These are phyloP conservation scores for Dendroctonus valens DNA, from an alignment of 1,140 invertebrate species.

Conservation along the genomic window DNA sequence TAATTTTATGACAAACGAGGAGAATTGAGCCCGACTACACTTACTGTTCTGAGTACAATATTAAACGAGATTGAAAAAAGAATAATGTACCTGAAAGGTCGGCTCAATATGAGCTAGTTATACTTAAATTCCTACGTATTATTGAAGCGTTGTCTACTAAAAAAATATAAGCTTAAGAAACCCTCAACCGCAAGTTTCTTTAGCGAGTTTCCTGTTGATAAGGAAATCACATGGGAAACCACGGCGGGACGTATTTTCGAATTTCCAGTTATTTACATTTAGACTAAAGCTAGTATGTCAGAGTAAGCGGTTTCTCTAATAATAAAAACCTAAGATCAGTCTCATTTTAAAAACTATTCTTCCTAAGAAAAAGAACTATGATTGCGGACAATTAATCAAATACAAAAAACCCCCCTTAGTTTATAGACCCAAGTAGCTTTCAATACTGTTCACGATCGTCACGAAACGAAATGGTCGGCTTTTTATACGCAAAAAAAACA, in stretches of 20 bases:
- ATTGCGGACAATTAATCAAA: not conserved
- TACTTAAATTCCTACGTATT: slow-evolving; percentile 7
- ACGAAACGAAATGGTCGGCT: not conserved
- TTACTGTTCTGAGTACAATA: not conserved
- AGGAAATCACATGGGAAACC: not conserved
- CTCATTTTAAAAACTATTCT: slow-evolving; percentile 18
- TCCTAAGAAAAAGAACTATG: not conserved
- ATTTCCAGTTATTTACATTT: not conserved
- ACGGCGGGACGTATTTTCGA: not conserved
- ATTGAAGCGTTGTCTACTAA: slow-evolving; percentile 9
- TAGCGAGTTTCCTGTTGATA: not conserved
- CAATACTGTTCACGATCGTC: not conserved
- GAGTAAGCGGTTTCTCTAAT: slow-evolving; percentile 10
- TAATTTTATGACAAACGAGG: not conserved
- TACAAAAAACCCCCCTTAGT: not conserved
- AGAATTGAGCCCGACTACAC: not conserved
- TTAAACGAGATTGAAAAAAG: not conserved
- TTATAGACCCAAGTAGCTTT: not conserved
- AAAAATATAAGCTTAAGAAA: slow-evolving; percentile 5
- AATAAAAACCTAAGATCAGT: slow-evolving; percentile 22
- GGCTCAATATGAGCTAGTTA: slow-evolving; percentile 24
- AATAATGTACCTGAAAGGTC: not conserved
- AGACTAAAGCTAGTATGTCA: slow-evolving; percentile 16
- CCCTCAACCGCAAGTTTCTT: not conserved
- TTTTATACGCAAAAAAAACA: not conserved